These are phyloP conservation scores for Trachythela sp. DNA, from an alignment of 64 coral and sea anemone species.

Conservation along the genomic window DNA sequence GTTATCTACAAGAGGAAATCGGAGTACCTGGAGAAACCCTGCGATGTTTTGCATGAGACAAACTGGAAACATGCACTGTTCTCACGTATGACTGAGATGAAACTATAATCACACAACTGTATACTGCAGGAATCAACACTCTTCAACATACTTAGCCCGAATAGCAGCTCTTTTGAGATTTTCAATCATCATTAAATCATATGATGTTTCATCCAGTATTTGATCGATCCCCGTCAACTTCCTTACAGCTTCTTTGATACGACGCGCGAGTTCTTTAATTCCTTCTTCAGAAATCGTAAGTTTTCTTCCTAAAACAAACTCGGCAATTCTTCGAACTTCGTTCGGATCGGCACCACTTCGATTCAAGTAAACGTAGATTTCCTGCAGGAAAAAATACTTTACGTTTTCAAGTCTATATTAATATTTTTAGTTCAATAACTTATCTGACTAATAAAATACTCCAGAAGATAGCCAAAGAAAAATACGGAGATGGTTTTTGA, in stretches of 20 bases:
- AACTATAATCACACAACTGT: too few relatives aligned
- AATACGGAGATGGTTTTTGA: too few relatives aligned
- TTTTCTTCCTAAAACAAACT: slow-evolving; percentile 1
- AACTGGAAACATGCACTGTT: too few relatives aligned
- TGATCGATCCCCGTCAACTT: slow-evolving; percentile 16
- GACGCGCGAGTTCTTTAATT: background rate
- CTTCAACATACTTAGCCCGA: background rate
- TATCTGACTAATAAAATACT: too few relatives aligned
- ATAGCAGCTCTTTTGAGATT: background rate
- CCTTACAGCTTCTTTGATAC: background rate
- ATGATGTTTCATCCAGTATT: background rate
- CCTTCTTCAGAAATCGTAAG: background rate
- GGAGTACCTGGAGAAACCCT: too few relatives aligned
- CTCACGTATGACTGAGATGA: too few relatives aligned
- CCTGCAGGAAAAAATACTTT: background rate
- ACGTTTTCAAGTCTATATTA: background rate
- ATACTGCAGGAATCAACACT: too few relatives aligned
- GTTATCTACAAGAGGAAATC: too few relatives aligned
- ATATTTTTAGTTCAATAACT: too few relatives aligned
- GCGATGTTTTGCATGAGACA: too few relatives aligned
- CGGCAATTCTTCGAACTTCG: background rate
- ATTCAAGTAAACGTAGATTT: background rate
- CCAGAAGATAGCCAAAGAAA: too few relatives aligned
- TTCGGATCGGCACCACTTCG: background rate
- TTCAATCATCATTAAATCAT: background rate